Evolutionary conservation across 2,888 invertebrate species (phyloP).

Genomic region (Campoletis raptor): DNA sequence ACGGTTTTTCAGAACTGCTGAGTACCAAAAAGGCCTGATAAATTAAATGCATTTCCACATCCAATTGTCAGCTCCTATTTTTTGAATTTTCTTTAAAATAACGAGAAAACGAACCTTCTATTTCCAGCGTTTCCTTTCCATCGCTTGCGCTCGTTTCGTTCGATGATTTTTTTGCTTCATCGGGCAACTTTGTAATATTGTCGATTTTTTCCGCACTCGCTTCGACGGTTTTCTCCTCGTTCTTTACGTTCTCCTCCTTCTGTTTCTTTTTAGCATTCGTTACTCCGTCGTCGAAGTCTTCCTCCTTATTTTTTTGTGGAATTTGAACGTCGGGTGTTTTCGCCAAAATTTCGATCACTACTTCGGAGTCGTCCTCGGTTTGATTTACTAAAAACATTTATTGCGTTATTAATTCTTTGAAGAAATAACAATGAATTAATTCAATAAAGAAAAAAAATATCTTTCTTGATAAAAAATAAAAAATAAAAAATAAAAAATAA

Average conservation of each 20-base stretch:
- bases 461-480: no score
- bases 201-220: not conserved
- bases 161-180: not conserved
- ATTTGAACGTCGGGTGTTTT: not conserved
- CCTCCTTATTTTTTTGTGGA: not conserved
- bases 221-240: not conserved
- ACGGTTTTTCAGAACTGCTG: not conserved
- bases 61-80: not conserved
- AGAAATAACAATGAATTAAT: no score
- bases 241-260: not conserved
- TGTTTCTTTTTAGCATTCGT: not conserved
- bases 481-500: no score
- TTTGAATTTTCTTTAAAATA: not conserved
- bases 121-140: not conserved
- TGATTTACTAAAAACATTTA: conserved; percentile 49
- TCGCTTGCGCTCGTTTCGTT: not conserved
- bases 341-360: conserved; percentile 11
- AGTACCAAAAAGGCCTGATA: not conserved
- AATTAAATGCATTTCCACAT: not conserved
- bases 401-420: no score
- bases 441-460: no score
- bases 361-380: conserved; percentile 5
- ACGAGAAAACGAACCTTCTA: conserved; percentile 19
- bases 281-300: not conserved
- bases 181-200: not conserved